These are phyloP conservation scores for Illadopsis cleaveri DNA, from an alignment of 2,113 vertebrate genomes.

Conservation along the genomic window DNA sequence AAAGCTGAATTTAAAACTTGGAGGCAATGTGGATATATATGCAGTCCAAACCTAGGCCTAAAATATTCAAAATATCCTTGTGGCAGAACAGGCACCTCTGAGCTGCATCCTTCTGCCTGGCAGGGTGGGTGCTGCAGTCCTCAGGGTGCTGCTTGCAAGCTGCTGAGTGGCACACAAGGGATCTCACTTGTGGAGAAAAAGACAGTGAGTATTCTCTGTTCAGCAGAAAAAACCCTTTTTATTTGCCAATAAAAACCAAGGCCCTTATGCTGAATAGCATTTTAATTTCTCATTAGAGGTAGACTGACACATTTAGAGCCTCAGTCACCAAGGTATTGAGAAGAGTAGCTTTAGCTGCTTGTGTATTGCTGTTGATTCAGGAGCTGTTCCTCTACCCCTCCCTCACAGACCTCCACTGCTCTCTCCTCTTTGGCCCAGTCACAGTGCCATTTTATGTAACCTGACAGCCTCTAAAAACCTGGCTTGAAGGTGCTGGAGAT, in stretches of 20 bases:
- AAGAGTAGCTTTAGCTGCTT: not conserved
- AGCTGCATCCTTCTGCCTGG: not conserved
- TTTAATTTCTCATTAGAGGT: not conserved
- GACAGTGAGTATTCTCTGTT: not conserved
- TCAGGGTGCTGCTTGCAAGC: not conserved
- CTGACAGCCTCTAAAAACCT: not conserved
- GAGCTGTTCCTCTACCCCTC: not conserved
- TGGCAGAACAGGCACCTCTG: not conserved
- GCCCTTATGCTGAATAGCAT: not conserved
- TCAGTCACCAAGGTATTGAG: not conserved
- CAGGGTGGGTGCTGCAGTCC: not conserved
- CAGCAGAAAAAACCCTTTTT: not conserved
- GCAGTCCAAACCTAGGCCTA: not conserved
- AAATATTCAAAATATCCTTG: not conserved
- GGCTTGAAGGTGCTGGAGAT: not conserved
- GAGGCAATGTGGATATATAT: not conserved
- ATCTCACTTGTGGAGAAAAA: not conserved
- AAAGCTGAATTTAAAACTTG: not conserved
- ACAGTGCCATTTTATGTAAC: not conserved
- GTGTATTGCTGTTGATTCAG: not conserved
- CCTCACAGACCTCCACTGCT: not conserved
- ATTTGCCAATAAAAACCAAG: not conserved
- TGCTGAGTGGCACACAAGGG: not conserved
- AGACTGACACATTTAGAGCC: not conserved
- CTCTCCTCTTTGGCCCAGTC: not conserved